Percentiles rank a stretch among this genome's conserved stretches.
These are phyloP conservation scores for Rynchops niger DNA, from an alignment of 2,113 vertebrate genomes.

Conservation along the genomic window DNA sequence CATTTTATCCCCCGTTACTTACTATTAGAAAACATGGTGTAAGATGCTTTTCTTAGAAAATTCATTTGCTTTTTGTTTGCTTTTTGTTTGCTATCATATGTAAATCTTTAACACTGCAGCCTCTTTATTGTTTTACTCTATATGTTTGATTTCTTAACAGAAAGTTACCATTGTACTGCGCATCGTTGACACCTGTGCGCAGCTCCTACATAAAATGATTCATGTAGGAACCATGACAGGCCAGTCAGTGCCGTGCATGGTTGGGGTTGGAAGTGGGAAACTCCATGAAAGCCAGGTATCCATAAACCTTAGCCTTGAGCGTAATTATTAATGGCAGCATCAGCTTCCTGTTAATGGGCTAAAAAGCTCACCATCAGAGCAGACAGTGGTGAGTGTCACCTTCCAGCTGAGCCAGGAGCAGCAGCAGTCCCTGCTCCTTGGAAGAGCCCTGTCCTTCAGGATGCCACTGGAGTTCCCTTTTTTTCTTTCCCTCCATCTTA, in stretches of 20 bases:
- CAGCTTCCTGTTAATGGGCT: background rate
- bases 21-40: background rate
- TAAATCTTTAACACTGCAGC: background rate
- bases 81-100: background rate
- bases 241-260: rapidly evolving
- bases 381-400: rapidly evolving
- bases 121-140: background rate
- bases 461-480: background rate
- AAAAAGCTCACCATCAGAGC: background rate
- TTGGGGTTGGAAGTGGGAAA: background rate
- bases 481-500: background rate
- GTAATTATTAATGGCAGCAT: background rate
- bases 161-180: background rate
- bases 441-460: background rate
- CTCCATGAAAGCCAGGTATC: background rate
- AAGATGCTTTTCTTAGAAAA: background rate
- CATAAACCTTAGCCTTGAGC: background rate
- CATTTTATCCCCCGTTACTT: background rate
- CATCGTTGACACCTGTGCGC: background rate
- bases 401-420: background rate
- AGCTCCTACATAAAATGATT: background rate
- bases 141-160: background rate
- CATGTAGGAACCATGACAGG: background rate
- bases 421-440: background rate
- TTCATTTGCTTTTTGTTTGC: background rate